A percentile compares a stretch with the other conserved stretches of the same genome.
Evolutionary conservation across 64 coral and sea anemone genomes (phyloP).

Genomic region (Orbicella faveolata): DNA sequence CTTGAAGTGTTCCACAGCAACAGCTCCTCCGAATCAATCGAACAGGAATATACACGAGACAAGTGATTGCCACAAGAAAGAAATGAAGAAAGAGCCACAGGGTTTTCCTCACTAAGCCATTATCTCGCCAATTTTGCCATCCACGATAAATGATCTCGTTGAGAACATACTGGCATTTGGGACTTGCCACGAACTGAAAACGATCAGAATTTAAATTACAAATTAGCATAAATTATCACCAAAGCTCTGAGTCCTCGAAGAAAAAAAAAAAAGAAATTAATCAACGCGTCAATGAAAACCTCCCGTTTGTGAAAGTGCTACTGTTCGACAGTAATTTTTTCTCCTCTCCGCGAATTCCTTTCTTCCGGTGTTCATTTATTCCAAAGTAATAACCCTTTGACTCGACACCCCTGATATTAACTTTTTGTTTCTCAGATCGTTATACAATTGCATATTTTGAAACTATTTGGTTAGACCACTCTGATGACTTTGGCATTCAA

Average conservation of each 20-base stretch:
- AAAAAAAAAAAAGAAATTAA: not conserved
- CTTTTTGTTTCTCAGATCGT: too few species aligned
- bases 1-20: not conserved
- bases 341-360: too few species aligned
- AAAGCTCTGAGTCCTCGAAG: not conserved
- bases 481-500: too few species aligned
- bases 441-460: too few species aligned
- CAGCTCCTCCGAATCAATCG: not conserved
- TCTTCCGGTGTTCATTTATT: too few species aligned
- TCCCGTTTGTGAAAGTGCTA: too few species aligned
- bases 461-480: too few species aligned
- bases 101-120: not conserved
- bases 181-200: constrained; percentile 18
- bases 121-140: constrained; percentile 1
- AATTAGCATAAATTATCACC: not conserved
- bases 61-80: not conserved
- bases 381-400: too few species aligned
- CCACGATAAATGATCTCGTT: constrained; percentile 13
- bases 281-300: too few species aligned
- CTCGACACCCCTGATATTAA: too few species aligned
- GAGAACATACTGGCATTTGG: constrained; percentile 15
- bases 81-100: not conserved
- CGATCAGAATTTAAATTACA: not conserved
- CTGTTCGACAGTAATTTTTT: too few species aligned
- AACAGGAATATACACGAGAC: not conserved